Conservation (phyloP, 2,113 vertebrate genomes). For the Falco punctatus region DNA sequence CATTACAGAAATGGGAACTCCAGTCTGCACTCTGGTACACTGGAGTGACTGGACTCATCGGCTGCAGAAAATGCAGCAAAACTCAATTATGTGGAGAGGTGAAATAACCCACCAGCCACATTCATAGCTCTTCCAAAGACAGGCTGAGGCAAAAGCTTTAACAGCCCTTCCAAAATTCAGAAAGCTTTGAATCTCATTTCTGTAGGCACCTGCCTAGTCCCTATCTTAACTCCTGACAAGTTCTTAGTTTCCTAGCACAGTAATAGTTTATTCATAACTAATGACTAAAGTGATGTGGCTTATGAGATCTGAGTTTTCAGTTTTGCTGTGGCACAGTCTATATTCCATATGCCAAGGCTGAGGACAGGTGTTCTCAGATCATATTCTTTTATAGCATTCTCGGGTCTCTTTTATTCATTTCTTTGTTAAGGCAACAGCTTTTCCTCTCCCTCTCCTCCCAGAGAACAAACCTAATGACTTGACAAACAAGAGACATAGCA, state of each 20-base stretch:
- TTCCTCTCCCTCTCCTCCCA: background rate
- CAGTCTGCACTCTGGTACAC: background rate
- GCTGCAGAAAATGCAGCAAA: background rate
- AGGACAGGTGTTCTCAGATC: background rate
- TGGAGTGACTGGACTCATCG: rapidly evolving
- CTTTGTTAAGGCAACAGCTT: background rate
- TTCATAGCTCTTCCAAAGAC: background rate
- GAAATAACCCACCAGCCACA: background rate
- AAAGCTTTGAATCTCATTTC: background rate
- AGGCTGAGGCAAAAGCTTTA: background rate
- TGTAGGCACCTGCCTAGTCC: background rate
- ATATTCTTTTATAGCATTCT: background rate
- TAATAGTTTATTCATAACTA: background rate
- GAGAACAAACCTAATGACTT: background rate
- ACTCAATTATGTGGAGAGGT: background rate
- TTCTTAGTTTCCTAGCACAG: background rate
- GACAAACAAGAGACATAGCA: background rate
- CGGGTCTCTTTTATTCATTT: background rate
- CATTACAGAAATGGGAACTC: background rate
- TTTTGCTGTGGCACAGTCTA: background rate
- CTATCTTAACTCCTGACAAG: background rate
- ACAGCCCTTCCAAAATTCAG: background rate
- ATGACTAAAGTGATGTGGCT: background rate
- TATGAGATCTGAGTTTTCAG: background rate
- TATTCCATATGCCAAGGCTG: background rate